These are phyloP conservation scores for Sceloporus tristichus DNA, from an alignment of 2,113 vertebrate genomes.

Conservation along the genomic window DNA sequence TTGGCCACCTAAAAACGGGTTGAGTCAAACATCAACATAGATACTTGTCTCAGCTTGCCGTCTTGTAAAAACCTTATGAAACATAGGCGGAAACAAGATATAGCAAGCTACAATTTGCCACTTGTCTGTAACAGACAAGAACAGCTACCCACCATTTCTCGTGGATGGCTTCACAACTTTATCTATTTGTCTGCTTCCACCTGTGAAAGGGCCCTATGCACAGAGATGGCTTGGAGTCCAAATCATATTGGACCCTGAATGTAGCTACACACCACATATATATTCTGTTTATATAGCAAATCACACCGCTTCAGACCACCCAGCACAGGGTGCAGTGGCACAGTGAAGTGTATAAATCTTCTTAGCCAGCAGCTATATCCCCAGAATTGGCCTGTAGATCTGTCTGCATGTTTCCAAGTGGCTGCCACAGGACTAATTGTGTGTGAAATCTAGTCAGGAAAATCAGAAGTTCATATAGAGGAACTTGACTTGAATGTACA, in stretches of 20 bases:
- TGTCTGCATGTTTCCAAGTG: background rate
- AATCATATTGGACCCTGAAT: background rate
- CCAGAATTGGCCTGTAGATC: background rate
- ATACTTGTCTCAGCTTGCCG: background rate
- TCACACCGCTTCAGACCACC: background rate
- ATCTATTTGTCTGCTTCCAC: background rate
- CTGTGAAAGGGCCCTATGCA: background rate
- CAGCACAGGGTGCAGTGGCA: background rate
- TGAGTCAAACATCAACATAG: too few relatives aligned
- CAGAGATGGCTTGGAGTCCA: background rate
- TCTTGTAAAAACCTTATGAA: slow-evolving; percentile 3
- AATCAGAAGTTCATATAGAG: background rate
- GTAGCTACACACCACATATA: background rate
- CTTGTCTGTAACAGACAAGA: background rate
- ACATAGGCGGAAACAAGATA: background rate
- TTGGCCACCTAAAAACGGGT: too few relatives aligned
- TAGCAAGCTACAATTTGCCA: background rate
- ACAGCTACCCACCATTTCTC: background rate
- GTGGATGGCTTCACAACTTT: background rate
- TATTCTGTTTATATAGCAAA: background rate
- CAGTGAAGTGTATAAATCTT: background rate
- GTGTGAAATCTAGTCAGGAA: background rate
- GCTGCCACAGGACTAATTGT: background rate
- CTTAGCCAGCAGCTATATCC: background rate
- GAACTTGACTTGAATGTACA: background rate